Evolutionary conservation across 1,140 invertebrate genomes (phyloP).

Genomic region (Anastrepha ludens): DNA sequence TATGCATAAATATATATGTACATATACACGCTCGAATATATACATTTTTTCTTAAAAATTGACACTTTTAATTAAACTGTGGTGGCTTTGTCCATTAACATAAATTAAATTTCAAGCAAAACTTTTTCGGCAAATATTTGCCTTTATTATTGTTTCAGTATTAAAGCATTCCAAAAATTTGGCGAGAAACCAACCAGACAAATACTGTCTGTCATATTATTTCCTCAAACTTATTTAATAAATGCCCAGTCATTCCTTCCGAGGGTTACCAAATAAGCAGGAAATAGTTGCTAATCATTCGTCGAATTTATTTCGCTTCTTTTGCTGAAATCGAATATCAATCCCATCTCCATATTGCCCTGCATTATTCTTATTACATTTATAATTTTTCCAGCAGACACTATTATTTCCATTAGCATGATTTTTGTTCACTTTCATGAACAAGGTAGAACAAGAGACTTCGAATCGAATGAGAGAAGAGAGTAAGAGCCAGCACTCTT

Average conservation of each 20-base stretch:
- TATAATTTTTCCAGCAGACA: constrained; percentile 61
- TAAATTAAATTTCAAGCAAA: too few species aligned
- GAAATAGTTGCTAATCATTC: constrained; percentile 50
- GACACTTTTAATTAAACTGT: too few species aligned
- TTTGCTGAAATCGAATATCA: constrained; percentile 7
- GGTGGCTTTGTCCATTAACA: too few species aligned
- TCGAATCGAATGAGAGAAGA: too few species aligned
- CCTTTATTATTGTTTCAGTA: too few species aligned
- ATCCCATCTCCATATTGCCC: background rate
- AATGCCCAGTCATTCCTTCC: constrained; percentile 16
- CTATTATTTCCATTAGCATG: constrained; percentile 73
- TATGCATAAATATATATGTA: background rate
- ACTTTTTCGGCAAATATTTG: too few species aligned
- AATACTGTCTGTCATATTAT: background rate
- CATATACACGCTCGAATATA: background rate
- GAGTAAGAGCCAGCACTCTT: background rate
- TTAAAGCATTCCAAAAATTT: too few species aligned
- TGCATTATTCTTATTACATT: constrained; percentile 12
- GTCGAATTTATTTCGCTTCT: constrained; percentile 19
- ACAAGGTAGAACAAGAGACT: background rate
- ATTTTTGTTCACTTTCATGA: constrained; percentile 65
- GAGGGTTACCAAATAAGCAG: background rate
- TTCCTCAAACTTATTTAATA: background rate
- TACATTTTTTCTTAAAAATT: background rate
- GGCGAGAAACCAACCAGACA: too few species aligned